These are phyloP conservation scores for Todiramphus chloris DNA, from an alignment of 2,113 vertebrate species.

Conservation along the genomic window DNA sequence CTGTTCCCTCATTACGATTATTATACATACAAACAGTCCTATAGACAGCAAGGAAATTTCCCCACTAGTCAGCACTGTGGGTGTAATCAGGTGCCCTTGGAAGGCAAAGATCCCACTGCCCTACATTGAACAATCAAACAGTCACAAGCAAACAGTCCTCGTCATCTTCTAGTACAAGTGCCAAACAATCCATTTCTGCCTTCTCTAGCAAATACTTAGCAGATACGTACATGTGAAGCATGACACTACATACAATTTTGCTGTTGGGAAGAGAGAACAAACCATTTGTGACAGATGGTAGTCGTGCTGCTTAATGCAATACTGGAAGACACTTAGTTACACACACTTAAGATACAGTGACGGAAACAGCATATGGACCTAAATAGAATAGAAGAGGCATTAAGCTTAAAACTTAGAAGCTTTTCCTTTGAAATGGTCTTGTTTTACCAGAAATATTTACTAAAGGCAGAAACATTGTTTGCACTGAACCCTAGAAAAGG, in stretches of 20 bases:
- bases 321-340: background rate
- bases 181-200: background rate
- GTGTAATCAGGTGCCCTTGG: background rate
- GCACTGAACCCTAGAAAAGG: background rate
- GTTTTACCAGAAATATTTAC: background rate
- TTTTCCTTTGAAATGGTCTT: background rate
- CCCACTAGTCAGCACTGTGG: background rate
- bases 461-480: background rate
- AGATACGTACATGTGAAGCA: background rate
- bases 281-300: conserved; percentile 20
- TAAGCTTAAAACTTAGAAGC: background rate
- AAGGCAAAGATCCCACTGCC: background rate
- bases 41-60: background rate
- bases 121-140: accelerated
- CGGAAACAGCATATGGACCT: background rate
- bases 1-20: background rate
- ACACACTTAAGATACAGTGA: background rate
- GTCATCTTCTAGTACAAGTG: accelerated
- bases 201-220: background rate
- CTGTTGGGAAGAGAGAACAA: background rate
- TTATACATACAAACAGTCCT: background rate
- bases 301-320: background rate
- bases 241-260: background rate
- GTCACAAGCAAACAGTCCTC: background rate
- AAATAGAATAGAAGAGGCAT: background rate